Evolutionary conservation across 2,797 vertebrate species (phyloP), one percentile per base, ranked within the genome.

Genomic region (Yasuhikotakia modesta): DNA sequence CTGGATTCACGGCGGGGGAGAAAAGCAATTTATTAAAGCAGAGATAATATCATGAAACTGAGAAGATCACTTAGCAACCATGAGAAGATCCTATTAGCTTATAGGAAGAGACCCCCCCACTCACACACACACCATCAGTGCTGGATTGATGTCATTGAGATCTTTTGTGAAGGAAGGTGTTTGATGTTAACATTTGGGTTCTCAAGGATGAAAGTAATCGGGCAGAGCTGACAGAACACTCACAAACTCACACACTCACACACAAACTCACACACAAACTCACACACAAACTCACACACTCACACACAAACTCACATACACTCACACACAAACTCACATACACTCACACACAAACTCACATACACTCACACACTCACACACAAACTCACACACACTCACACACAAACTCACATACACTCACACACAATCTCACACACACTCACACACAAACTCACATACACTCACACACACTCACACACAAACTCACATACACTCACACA

Each of bases 31-130:
- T 88, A 87, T 91, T 87, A 88, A 87, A 82, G 58, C 19, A 91
- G 84, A 89, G 86, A 87, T 88, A 90, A 75, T 87, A 89, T 90
- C 90, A 89, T 89, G 90, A 94, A 90, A 86, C 86, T 87, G 90
- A 88, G 48, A 70, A 88, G 82, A 90, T 35, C 35, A 35, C 35
- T 35, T 35, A 35, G 35, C 35, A 35, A 35, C 35, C 35, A 35
- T n/a, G 90, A 88, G 48, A 70, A 88, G 82, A 90, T 89, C 91
- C 88, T 89, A 92, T 93, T 91, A 90, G 88, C 85, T 79, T 32
- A 48, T 3, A 46, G 10, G 35, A 52, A 12, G 35, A 70, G 35
- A 79, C 32, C 2, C 32, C 2, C 32, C 24, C 58, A 35, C 58
- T n/a, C 14, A 19, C 35, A 14, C 10, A 35, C 50, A 63, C 24